A percentile compares a stretch with the other conserved stretches of the same genome.
Conservation (phyloP, 2,797 vertebrate species). For the Dicrostonyx torquatus region DNA sequence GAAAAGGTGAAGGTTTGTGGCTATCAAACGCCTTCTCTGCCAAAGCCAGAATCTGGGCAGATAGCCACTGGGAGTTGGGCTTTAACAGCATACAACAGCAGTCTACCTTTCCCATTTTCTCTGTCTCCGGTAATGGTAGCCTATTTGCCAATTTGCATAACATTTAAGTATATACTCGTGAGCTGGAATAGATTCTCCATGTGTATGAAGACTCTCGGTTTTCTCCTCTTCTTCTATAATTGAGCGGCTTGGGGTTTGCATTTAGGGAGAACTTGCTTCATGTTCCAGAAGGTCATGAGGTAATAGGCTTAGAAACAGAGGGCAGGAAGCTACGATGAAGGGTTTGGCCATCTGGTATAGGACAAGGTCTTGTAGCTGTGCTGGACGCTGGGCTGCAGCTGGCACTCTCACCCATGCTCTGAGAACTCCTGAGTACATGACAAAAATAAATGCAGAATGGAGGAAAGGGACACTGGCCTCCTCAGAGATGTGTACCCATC, state of each 20-base stretch:
- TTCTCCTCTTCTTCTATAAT: neutral
- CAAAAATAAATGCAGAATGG: too few species aligned
- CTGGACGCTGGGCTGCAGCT: neutral
- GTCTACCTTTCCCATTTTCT: neutral
- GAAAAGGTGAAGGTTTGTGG: neutral
- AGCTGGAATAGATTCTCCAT: neutral
- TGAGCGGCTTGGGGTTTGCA: neutral
- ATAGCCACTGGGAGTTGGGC: neutral
- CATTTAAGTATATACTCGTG: neutral
- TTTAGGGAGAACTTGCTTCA: neutral
- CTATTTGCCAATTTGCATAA: neutral
- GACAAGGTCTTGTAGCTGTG: neutral
- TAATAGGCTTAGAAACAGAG: neutral
- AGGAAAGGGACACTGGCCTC: neutral
- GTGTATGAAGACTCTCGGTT: neutral
- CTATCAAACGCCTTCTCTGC: neutral
- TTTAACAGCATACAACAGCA: neutral
- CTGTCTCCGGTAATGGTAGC: neutral
- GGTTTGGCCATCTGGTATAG: too few species aligned
- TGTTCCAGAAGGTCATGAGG: neutral
- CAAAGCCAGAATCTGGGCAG: neutral
- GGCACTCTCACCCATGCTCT: accelerated
- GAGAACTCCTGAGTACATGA: neutral
- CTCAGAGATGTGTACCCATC: neutral
- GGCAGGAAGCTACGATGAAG: neutral